phyloP scores from a whole-genome alignment of 2,888 invertebrate genomes.

The Pollenia amentaria region DNA sequence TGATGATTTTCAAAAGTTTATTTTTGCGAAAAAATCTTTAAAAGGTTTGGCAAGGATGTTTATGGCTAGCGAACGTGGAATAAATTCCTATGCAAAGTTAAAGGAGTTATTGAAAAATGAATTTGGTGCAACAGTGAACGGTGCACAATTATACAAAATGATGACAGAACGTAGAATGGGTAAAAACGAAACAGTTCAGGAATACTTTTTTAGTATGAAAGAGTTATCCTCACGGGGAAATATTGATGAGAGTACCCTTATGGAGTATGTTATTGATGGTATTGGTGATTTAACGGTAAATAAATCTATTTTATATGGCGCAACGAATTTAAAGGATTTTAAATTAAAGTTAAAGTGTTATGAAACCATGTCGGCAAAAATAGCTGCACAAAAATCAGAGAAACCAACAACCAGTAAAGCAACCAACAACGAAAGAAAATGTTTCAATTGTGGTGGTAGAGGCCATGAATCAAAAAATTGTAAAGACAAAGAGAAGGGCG shows the following conservation, averaged over 20 bases:
- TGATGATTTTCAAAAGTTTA: slow-evolving; percentile 60
- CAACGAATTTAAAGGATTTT: slow-evolving; percentile 63
- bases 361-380: slow-evolving; percentile 29
- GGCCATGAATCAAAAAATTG: slow-evolving; percentile 61
- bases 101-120: slow-evolving; percentile 12
- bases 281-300: slow-evolving; percentile 76
- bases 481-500: slow-evolving; percentile 51
- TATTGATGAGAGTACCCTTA: slow-evolving; percentile 79
- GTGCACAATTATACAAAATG: slow-evolving; percentile 68
- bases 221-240: slow-evolving; percentile 80
- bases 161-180: slow-evolving; percentile 77
- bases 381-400: slow-evolving; percentile 6
- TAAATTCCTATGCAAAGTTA: slow-evolving; percentile 14
- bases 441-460: slow-evolving; percentile 70
- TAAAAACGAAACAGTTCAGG: slow-evolving; percentile 79
- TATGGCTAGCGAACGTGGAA: slow-evolving; percentile 38
- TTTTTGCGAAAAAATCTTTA: slow-evolving; percentile 63
- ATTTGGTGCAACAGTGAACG: slow-evolving; percentile 25
- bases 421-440: slow-evolving; percentile 6
- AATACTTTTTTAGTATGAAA: slow-evolving; percentile 81
- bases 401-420: too few species aligned
- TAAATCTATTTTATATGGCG: slow-evolving; percentile 66
- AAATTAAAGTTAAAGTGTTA: slow-evolving; percentile 69
- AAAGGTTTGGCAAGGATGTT: slow-evolving; percentile 15
- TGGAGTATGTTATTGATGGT: slow-evolving; percentile 82